Conservation (phyloP, 2,888 invertebrate genomes). For the Thera obeliscata region DNA sequence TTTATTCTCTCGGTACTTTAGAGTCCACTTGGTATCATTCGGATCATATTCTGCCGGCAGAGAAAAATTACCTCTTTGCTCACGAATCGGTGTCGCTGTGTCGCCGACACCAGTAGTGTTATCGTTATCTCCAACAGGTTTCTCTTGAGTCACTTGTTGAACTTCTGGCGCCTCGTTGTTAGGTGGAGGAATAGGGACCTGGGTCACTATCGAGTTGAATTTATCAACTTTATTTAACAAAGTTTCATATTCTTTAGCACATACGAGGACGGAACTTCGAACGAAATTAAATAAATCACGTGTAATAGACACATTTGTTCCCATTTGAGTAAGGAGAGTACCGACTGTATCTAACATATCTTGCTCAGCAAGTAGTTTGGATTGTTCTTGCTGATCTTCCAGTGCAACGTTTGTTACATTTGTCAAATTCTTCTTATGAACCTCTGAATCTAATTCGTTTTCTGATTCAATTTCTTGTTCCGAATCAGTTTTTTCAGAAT, state of each 20-base stretch:
- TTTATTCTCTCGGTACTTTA: background rate
- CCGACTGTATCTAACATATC: background rate
- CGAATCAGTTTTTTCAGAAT: too few relatives aligned
- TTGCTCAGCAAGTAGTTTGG: background rate
- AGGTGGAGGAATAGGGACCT: background rate
- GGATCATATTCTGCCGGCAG: background rate
- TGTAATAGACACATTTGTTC: background rate
- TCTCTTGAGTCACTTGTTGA: background rate
- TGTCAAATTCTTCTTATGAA: too few relatives aligned
- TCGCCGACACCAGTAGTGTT: background rate
- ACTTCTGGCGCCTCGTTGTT: background rate
- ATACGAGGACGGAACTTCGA: background rate
- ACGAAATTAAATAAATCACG: background rate
- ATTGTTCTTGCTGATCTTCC: background rate
- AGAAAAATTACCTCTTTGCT: background rate
- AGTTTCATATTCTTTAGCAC: background rate
- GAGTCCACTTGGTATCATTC: background rate
- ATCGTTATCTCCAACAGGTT: background rate
- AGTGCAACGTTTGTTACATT: too few relatives aligned
- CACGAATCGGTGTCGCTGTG: background rate
- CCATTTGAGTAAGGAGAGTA: background rate
- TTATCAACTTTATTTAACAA: background rate
- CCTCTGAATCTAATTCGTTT: too few relatives aligned
- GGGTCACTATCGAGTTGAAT: background rate
- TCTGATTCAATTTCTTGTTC: too few relatives aligned